A percentile compares a stretch with the other conserved stretches of the same genome.
These are phyloP conservation scores for Mamestra brassicae DNA, from an alignment of 2,888 invertebrate species.

Conservation along the genomic window DNA sequence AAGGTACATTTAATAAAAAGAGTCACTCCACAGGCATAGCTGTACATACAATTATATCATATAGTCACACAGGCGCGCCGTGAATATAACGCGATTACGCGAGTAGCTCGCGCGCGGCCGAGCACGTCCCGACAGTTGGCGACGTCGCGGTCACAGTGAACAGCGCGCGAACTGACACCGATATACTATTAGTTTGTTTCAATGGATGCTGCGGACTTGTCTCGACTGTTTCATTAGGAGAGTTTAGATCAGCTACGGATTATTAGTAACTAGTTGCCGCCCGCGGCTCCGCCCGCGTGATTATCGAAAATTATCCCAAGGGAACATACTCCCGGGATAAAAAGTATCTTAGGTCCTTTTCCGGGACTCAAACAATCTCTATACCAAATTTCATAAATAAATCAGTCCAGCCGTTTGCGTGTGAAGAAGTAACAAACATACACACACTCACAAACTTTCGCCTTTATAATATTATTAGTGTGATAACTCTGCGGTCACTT, in stretches of 20 bases:
- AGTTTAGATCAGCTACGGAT: not conserved
- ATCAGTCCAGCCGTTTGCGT: too few species aligned
- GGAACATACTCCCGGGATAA: too few species aligned
- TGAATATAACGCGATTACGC: not conserved
- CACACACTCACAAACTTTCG: too few species aligned
- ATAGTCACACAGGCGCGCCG: not conserved
- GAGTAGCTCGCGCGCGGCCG: not conserved
- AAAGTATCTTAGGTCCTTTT: too few species aligned
- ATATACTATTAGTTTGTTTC: not conserved
- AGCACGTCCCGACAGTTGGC: not conserved
- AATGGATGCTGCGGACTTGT: not conserved
- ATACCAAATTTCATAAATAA: too few species aligned
- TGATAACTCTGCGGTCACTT: too few species aligned
- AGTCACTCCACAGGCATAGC: not conserved
- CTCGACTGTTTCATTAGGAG: not conserved
- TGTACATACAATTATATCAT: too few species aligned
- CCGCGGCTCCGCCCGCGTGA: too few species aligned
- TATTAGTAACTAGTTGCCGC: not conserved
- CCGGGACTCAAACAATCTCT: too few species aligned
- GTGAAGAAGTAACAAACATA: too few species aligned
- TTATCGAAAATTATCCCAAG: too few species aligned
- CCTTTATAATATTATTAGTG: too few species aligned
- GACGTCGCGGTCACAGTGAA: not conserved
- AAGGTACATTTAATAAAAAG: slow-evolving; percentile 1
- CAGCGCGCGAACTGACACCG: not conserved